A percentile compares a stretch with the other conserved stretches of the same genome.
Conservation (phyloP, 2,888 invertebrate genomes). For the Acleris cristana region DNA sequence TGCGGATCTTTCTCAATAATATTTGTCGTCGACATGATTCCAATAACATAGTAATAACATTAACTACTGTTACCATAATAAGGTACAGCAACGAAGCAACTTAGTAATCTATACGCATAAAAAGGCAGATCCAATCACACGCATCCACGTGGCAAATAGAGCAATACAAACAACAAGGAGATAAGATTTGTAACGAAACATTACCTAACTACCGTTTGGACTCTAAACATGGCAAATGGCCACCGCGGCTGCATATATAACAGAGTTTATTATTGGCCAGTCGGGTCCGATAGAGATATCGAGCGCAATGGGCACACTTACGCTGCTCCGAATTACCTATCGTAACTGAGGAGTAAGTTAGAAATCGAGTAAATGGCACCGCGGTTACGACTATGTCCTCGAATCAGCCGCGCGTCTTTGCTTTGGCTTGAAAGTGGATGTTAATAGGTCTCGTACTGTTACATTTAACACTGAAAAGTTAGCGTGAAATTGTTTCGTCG, state of each 20-base stretch:
- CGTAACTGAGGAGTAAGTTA: conserved; percentile 54
- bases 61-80: background rate
- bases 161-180: conserved; percentile 17
- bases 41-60: too few relatives aligned
- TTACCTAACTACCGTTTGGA: conserved; percentile 29
- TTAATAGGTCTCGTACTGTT: background rate
- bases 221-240: conserved; percentile 26
- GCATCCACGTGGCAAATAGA: conserved; percentile 8
- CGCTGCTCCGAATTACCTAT: conserved; percentile 57
- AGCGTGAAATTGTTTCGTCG: too few relatives aligned
- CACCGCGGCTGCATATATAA: conserved; percentile 47
- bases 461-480: too few relatives aligned
- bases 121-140: conserved; percentile 1
- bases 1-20: too few relatives aligned
- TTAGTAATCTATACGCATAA: background rate
- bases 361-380: conserved; percentile 51
- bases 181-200: conserved; percentile 15
- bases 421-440: conserved; percentile 1
- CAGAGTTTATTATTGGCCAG: conserved; percentile 52
- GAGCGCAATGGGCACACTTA: conserved; percentile 54
- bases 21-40: too few relatives aligned
- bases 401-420: conserved; percentile 4
- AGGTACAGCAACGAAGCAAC: background rate
- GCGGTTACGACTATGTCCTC: conserved; percentile 43
- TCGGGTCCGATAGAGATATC: conserved; percentile 53